Base-by-base conservation (phyloP, 2,113 vertebrate genomes). In the Pomatostomus ruficeps region DNA sequence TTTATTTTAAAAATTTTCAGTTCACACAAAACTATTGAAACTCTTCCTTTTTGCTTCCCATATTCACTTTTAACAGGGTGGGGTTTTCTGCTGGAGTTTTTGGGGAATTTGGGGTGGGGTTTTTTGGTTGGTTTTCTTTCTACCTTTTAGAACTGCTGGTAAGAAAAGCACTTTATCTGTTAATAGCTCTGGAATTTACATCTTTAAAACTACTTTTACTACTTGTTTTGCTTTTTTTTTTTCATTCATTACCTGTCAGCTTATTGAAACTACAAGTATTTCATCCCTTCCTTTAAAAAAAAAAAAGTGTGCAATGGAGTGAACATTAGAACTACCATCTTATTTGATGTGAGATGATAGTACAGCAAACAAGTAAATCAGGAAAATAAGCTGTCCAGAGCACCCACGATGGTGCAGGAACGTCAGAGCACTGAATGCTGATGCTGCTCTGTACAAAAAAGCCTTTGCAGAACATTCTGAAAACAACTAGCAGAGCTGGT, bases 401-500 rank as follows among this genome's bases (percentile, higher is more conserved):
- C 67, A 89, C 28, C 59, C 58, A 62, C 0, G 0, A 38, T 6
- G 17, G 33, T 38, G 42, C 19, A 55, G 26, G 57, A 49, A 80
- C 49, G 52, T 65, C 10, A 72, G 35, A 26, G 43, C n/a, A 20
- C 17, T 21, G 55, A 90, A 71, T 55, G 49, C 31, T 75, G 84
- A 78, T 49, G 46, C 61, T 21, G 9, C 29, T 73, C 10, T 13
- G n/a, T 16, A 75, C 82, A 92, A 79, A 87, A 93, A 13, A 45
- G 14, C n/a, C 58, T 65, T 61, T 80, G 57, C 36, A 61, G 25
- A 75, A 75, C 58, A 77, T 80, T 93, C 83, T 88, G 79, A 62
- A 90, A 95, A 71, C 42, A 62, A 45, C 36, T 76, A 84, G 83
- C 74, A 94, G 80, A 85, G 80, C 33, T 58, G 28, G 25, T 54